Percentiles rank a stretch among this genome's conserved stretches.
These are phyloP conservation scores for Acrocyrtus sp. DNA, from an alignment of 2,888 invertebrate species.

Conservation along the genomic window DNA sequence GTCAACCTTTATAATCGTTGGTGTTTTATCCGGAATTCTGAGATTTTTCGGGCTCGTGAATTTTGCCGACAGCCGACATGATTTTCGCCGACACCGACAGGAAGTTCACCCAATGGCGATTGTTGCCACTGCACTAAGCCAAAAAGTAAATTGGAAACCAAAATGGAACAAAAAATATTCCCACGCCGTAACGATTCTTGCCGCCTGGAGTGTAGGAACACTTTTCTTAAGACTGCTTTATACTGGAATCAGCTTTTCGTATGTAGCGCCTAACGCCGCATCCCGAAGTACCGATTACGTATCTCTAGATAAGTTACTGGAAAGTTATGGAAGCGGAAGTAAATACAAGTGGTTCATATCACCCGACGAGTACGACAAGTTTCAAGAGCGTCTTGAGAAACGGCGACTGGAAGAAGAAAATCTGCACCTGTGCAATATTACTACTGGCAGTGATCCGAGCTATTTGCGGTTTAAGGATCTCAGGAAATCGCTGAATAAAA, in stretches of 20 bases:
- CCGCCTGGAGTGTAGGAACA: constrained; percentile 4
- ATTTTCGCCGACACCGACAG: too few species aligned
- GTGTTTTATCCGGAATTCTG: neutral
- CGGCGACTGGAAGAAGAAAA: too few species aligned
- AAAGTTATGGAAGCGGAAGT: neutral
- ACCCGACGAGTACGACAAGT: neutral
- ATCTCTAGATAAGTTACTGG: constrained; percentile 8
- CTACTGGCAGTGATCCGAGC: too few species aligned
- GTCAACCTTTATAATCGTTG: neutral
- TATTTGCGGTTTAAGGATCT: too few species aligned
- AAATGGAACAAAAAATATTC: neutral
- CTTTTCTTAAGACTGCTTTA: constrained; percentile 21
- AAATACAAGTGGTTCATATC: constrained; percentile 2
- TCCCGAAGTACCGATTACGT: neutral
- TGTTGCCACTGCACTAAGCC: constrained; percentile 11
- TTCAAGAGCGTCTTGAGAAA: neutral
- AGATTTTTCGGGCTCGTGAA: neutral
- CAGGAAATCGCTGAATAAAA: too few species aligned
- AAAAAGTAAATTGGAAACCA: neutral
- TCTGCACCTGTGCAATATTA: too few species aligned
- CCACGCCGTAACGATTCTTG: neutral
- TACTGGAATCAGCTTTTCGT: constrained; percentile 10
- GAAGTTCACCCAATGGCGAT: neutral
- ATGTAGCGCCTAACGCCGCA: neutral
- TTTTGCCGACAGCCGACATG: too few species aligned